Base-by-base conservation (phyloP, 2,797 vertebrate species). In the Helicolenus hilgendorfi region DNA sequence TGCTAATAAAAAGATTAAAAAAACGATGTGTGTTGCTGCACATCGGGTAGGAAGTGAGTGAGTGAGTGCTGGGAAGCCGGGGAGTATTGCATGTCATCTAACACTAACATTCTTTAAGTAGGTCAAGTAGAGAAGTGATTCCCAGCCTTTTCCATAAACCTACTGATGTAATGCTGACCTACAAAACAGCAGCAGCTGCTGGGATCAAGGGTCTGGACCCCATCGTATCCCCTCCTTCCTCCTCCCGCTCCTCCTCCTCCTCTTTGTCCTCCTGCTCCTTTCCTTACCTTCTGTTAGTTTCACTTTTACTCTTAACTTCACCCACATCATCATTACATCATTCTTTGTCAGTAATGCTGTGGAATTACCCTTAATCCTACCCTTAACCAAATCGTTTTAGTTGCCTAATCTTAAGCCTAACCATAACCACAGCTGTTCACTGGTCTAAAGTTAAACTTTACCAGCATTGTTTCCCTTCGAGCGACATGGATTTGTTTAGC, bases 141-240 rank as follows among this genome's bases (percentile, higher is more conserved):
- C 88, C 79, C 90, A 95, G 93, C 81, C 88, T 89, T 95, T 96
- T 96, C 94, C 94, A 91, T 89, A 92, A 94, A 94, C 90, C 87
- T 89, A 76, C 93, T 95, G 96, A 96, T 94, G 96, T 96, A 96
- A 96, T 93, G 91, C 89, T 96, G 95, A 96, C 94, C 95, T 85
- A 95, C 93, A 96, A 93, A 96, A 92, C 93, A 94, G 88, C 93
- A 94, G 92, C 94, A 96, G 94, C 94, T 95, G 93, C 91, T 91
- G 77, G 91, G 90, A 92, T 92, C 91, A 87, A 79, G 86, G 86
- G 88, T 86, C 92, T 89, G 86, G 72, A 93, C 90, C 91, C 86
- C 85, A 70, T 83, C 65, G 59, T 76, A 71, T 74, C 70, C 81
- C 68, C 69, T 74, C 76, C 85, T 70, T 80, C 73, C 53, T 76